A percentile compares a stretch with the other conserved stretches of the same genome.
phyloP scores from a whole-genome alignment of 1,140 invertebrate genomes.

The Brachionus paranguensis region DNA sequence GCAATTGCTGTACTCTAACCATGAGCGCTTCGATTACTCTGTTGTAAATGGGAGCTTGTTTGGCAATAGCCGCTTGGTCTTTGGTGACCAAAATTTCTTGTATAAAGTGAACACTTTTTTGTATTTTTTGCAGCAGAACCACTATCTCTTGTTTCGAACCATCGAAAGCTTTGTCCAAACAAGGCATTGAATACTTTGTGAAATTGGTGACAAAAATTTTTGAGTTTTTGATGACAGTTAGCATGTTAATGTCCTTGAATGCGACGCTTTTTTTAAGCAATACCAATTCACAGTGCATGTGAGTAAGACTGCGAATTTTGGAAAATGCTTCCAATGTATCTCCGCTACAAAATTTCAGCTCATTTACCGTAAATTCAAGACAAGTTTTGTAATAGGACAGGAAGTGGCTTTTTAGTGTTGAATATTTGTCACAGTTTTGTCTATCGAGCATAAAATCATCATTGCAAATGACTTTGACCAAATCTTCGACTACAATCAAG shows the following conservation, averaged over 20 bases:
- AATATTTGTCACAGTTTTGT: slow-evolving; percentile 18
- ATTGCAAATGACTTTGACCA: background rate
- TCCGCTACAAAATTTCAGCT: background rate
- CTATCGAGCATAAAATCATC: slow-evolving; percentile 25
- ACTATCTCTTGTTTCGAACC: background rate
- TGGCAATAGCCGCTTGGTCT: background rate
- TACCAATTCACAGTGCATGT: slow-evolving; percentile 10
- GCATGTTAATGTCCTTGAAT: slow-evolving; percentile 30
- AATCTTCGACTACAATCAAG: background rate
- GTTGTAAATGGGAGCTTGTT: slow-evolving; percentile 29
- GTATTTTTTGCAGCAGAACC: background rate
- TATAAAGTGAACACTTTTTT: slow-evolving; percentile 36
- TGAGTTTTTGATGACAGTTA: slow-evolving; percentile 24
- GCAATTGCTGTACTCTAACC: background rate
- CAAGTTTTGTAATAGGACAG: background rate
- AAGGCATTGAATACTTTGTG: background rate
- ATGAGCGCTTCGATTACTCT: background rate
- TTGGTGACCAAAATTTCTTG: slow-evolving; percentile 32
- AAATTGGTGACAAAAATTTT: slow-evolving; percentile 18
- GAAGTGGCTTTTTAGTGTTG: slow-evolving; percentile 26
- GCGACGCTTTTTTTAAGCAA: background rate
- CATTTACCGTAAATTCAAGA: slow-evolving; percentile 5
- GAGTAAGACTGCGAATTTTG: background rate
- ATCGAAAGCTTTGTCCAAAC: slow-evolving; percentile 18
- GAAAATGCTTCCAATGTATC: background rate